Percentiles rank a stretch among this genome's conserved stretches.
Evolutionary conservation across 2,113 vertebrate species (phyloP).

Genomic region (Holacanthus passer): DNA sequence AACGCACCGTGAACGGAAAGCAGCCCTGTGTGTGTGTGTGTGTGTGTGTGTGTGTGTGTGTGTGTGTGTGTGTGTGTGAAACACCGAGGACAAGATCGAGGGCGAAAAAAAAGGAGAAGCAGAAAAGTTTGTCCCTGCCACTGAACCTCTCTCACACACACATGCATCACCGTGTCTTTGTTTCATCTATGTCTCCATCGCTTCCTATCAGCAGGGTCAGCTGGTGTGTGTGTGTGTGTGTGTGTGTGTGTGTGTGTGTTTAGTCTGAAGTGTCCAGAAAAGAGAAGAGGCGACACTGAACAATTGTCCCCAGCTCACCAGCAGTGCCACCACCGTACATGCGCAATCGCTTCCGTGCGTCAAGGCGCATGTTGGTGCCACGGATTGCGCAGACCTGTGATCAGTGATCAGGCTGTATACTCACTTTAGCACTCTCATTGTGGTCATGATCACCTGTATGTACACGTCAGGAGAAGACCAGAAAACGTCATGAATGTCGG

Average conservation of each 20-base stretch:
- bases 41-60: slow-evolving; percentile 32
- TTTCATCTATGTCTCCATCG: slow-evolving; percentile 30
- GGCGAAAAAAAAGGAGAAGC: slow-evolving; percentile 43
- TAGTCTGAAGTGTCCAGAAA: slow-evolving; percentile 31
- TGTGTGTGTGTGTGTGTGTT: slow-evolving; percentile 3
- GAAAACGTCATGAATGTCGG: neutral
- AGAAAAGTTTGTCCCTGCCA: slow-evolving; percentile 66
- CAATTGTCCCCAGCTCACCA: slow-evolving; percentile 15
- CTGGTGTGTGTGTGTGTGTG: slow-evolving; percentile 8
- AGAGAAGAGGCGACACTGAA: slow-evolving; percentile 23
- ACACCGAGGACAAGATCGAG: slow-evolving; percentile 65
- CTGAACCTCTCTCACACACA: slow-evolving; percentile 2
- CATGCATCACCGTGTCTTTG: slow-evolving; percentile 16
- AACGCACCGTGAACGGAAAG: slow-evolving; percentile 66
- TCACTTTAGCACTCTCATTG: neutral
- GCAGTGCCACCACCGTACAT: slow-evolving; percentile 1
- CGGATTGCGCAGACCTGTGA: neutral
- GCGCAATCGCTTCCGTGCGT: slow-evolving; percentile 16
- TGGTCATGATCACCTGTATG: slow-evolving; percentile 39
- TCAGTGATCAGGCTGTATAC: neutral
- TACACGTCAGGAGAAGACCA: neutral
- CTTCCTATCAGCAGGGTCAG: slow-evolving; percentile 27
- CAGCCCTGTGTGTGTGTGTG: slow-evolving; percentile 43
- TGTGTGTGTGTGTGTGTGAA: slow-evolving; percentile 45
- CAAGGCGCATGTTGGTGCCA: slow-evolving; percentile 25